Evolutionary conservation across 2,797 vertebrate species (phyloP).

Genomic region (Pampus argenteus): DNA sequence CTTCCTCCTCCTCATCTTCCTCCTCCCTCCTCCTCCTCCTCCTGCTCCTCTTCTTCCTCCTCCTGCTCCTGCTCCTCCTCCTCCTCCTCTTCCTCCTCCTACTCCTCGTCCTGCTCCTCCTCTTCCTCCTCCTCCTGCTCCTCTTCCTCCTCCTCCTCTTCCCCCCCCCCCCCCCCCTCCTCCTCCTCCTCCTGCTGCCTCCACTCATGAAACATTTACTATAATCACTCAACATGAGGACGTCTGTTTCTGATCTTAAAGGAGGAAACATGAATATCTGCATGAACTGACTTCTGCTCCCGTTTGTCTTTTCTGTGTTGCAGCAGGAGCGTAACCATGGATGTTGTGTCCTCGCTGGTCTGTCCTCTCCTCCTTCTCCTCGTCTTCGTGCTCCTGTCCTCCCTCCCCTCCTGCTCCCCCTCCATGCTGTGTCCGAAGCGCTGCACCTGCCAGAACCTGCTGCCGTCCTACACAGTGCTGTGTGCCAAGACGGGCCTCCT

Average conservation of each 20-base stretch:
- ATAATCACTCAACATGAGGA: too few species aligned
- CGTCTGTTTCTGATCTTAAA: too few species aligned
- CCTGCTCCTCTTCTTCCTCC: too few species aligned
- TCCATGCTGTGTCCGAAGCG: conserved; percentile 92
- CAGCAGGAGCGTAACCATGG: conserved; percentile 65
- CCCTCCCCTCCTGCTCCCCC: conserved; percentile 62
- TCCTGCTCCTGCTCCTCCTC: too few species aligned
- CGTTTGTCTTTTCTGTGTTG: conserved; percentile 1
- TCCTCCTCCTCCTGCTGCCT: background rate
- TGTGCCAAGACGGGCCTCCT: conserved; percentile 93
- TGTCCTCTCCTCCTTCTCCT: conserved; percentile 44
- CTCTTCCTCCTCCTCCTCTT: too few species aligned
- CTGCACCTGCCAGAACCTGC: conserved; percentile 93
- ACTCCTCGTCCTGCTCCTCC: too few species aligned
- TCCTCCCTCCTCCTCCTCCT: too few species aligned
- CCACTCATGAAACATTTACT: conserved; percentile 2
- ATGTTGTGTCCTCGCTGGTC: conserved; percentile 23
- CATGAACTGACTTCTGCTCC: background rate
- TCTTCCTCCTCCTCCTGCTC: too few species aligned
- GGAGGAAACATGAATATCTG: background rate
- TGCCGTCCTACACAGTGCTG: conserved; percentile 91
- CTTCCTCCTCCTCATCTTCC: too few species aligned
- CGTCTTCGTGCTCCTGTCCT: conserved; percentile 50
- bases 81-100: too few species aligned
- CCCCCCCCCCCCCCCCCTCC: background rate